Conservation (phyloP, 2,113 vertebrate genomes). For the Bambusicola thoracicus region DNA sequence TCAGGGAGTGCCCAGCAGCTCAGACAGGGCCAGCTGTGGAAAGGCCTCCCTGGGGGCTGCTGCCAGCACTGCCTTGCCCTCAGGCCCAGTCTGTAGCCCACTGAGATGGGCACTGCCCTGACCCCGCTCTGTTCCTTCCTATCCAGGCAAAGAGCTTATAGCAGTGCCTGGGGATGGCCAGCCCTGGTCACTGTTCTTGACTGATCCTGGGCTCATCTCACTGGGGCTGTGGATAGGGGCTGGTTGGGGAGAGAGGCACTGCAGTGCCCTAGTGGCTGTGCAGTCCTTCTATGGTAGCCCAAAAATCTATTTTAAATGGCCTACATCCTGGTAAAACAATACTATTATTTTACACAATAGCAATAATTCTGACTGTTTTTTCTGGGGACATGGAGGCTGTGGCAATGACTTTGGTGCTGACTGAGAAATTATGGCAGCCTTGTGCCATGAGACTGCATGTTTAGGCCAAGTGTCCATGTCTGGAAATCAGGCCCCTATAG, state of each 20-base stretch:
- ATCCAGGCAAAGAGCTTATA: background rate
- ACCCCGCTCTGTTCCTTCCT: background rate
- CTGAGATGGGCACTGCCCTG: too few relatives aligned
- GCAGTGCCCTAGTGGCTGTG: fast-evolving
- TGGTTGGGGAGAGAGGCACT: background rate
- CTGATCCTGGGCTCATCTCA: background rate
- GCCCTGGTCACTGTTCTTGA: too few relatives aligned
- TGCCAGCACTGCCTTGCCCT: too few relatives aligned
- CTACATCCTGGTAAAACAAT: background rate
- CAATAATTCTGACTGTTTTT: background rate
- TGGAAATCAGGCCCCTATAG: background rate
- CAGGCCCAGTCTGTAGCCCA: fast-evolving
- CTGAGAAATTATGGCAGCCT: fast-evolving
- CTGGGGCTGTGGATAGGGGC: fast-evolving
- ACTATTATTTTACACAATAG: background rate
- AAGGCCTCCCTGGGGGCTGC: background rate
- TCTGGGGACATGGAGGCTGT: background rate
- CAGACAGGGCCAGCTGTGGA: fast-evolving
- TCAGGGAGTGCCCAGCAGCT: too few relatives aligned
- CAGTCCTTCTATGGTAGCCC: background rate
- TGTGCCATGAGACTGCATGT: fast-evolving
- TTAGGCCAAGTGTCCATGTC: fast-evolving
- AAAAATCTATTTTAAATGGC: background rate
- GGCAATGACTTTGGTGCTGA: background rate
- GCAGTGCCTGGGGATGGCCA: background rate